Base-by-base conservation (phyloP, 2,113 vertebrate genomes). In the Myotis brandtii region DNA sequence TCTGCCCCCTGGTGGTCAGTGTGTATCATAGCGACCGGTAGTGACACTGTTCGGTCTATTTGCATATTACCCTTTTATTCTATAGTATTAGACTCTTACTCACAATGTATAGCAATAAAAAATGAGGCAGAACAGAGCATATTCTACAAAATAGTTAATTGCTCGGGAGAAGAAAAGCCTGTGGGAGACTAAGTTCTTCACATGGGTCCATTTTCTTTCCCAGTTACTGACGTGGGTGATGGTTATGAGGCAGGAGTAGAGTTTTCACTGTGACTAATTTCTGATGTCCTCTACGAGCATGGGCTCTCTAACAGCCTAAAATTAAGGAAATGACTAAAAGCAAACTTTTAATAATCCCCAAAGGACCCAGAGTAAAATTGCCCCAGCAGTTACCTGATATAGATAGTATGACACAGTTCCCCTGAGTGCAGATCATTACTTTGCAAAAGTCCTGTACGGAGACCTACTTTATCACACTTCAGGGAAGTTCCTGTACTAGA, bases 401-500 rank as follows among this genome's bases (percentile, higher is more conserved):
- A 97, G 83, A 48, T 46, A 62, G 59, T 43, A 56, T 32, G 97
- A 94, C 94, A 94, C 73, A 91, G 94, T 93, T 96, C 62, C 56
- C 43, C 46, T 86, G 18, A 48, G 56, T n/a, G 1, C 25, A 66
- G 81, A 90, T 79, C 46, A 37, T 84, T 81, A 43, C 76, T 95
- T 97, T 77, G 25, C 34, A 11, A 27, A 23, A n/a, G 17, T 16
- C 4, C 32, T 30, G n/a, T 64, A 20, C 43, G 66, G 73, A 93
- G 95, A 97, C 93, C 97, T 97, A 95, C 82, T 97, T 97, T 91
- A 16, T 52, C 64, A 79, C 54, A 86, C 75, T 93, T 93, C 6
- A 30, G 94, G 89, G 91, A 89, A 94, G 92, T 66, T 85, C 52
- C 75, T 82, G 82, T 56, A 32, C 96, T 88, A 93, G 82, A 37